These are phyloP conservation scores for Andricus curvator DNA, from an alignment of 2,888 invertebrate genomes.

Conservation along the genomic window DNA sequence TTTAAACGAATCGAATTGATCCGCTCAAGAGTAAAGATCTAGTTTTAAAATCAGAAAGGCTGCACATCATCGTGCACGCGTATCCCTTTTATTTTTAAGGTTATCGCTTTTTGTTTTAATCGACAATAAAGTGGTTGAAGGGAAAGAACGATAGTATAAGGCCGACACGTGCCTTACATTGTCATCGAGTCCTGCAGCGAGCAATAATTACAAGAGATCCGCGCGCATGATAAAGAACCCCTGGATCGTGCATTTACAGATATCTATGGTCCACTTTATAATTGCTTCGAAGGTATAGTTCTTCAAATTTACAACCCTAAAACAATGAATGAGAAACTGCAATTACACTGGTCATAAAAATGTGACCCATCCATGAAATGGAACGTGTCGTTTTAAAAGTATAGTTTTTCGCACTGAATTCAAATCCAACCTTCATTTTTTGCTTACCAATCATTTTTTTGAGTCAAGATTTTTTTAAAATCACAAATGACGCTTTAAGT, in stretches of 20 bases:
- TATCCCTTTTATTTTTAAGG: slow-evolving; percentile 44
- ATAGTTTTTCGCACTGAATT: too few relatives aligned
- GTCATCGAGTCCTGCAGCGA: too few relatives aligned
- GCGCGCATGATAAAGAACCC: slow-evolving; percentile 61
- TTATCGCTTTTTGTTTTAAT: slow-evolving; percentile 66
- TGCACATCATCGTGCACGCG: slow-evolving; percentile 1
- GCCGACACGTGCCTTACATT: slow-evolving; percentile 70
- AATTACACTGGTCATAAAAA: not conserved
- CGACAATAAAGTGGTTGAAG: slow-evolving; percentile 61
- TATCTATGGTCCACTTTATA: not conserved
- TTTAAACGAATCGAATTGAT: not conserved
- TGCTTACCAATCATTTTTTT: too few relatives aligned
- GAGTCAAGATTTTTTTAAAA: too few relatives aligned
- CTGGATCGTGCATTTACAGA: slow-evolving; percentile 17
- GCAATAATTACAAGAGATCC: slow-evolving; percentile 73
- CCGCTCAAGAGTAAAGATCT: not conserved
- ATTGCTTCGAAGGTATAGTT: slow-evolving; percentile 47
- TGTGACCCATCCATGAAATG: too few relatives aligned
- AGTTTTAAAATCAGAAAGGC: slow-evolving; percentile 17
- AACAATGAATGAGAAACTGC: not conserved
- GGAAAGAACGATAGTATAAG: slow-evolving; percentile 58
- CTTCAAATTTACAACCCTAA: not conserved
- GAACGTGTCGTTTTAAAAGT: too few relatives aligned
- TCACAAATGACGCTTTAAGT: too few relatives aligned
- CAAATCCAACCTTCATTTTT: too few relatives aligned